Conservation (phyloP, 1,140 invertebrate species). For the Geopemphigus sp. region DNA sequence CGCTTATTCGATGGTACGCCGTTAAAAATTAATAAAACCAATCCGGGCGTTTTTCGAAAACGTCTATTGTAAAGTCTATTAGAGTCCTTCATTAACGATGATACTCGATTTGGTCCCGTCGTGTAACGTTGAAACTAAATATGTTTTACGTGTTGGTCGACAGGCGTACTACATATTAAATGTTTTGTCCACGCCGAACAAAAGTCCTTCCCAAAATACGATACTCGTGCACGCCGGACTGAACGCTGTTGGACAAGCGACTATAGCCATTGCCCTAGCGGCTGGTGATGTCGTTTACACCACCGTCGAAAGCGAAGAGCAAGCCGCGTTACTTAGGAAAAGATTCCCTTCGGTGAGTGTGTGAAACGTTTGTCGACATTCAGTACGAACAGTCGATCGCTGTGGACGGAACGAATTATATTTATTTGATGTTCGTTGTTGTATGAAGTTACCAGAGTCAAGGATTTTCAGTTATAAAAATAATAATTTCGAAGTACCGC, state of each 20-base stretch:
- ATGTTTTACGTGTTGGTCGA: neutral
- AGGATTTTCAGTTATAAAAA: slow-evolving; percentile 7
- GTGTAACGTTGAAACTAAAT: neutral
- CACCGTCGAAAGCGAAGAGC: slow-evolving; percentile 54
- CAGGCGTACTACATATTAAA: slow-evolving; percentile 48
- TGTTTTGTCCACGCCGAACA: neutral
- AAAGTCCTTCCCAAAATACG: neutral
- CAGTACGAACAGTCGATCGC: neutral
- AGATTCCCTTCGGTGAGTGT: slow-evolving; percentile 21
- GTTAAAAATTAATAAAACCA: neutral
- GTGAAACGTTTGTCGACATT: neutral
- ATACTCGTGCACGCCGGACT: slow-evolving; percentile 63
- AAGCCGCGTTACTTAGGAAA: neutral
- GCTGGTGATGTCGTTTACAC: slow-evolving; percentile 60
- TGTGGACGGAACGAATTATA: neutral
- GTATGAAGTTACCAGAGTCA: slow-evolving; percentile 18
- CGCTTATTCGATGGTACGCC: slow-evolving; percentile 53
- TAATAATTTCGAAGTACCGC: neutral
- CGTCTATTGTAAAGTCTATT: too few relatives aligned
- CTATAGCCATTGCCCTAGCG: slow-evolving; percentile 62
- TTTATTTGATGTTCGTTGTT: neutral
- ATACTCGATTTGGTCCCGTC: too few relatives aligned
- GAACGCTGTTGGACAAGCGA: slow-evolving; percentile 66
- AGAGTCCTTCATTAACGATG: too few relatives aligned
- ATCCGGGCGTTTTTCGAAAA: too few relatives aligned